Conservation (phyloP, 2,888 invertebrate species). For the Kuschelorhynchus macadamiae region DNA sequence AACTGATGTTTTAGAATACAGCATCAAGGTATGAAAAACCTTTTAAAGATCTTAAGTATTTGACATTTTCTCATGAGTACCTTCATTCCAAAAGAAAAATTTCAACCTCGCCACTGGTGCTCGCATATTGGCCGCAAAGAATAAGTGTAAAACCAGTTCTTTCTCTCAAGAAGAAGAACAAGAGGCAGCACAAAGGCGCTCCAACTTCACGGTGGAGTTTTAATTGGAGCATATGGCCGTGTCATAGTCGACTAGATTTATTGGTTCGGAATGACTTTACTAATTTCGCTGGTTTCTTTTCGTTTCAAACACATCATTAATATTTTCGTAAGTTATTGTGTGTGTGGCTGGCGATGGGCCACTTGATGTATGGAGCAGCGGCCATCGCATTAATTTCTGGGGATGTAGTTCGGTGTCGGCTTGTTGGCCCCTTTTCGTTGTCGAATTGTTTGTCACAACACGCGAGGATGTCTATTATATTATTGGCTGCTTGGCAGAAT, state of each 20-base stretch:
- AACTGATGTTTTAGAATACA: too few species aligned
- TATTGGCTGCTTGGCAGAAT: too few species aligned
- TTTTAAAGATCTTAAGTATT: too few species aligned
- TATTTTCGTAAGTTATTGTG: conserved; percentile 46
- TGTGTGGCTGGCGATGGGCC: conserved; percentile 38
- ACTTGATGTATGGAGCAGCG: conserved; percentile 44
- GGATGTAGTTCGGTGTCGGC: conserved; percentile 1
- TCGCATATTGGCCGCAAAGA: not conserved
- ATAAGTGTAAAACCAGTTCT: conserved; percentile 34
- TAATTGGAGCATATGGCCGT: conserved; percentile 65
- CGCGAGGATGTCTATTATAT: too few species aligned
- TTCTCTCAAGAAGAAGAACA: conserved; percentile 8
- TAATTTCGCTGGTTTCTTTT: conserved; percentile 45
- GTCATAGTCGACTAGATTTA: conserved; percentile 59
- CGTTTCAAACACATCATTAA: conserved; percentile 49
- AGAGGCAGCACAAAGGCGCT: conserved; percentile 21
- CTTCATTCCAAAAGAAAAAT: too few species aligned
- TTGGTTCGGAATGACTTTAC: conserved; percentile 48
- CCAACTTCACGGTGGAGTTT: conserved; percentile 56
- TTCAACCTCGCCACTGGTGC: too few species aligned
- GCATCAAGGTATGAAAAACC: too few species aligned
- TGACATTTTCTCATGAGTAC: too few species aligned
- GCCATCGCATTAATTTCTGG: conserved; percentile 39
- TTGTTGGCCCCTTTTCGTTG: conserved; percentile 4
- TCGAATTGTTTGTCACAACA: not conserved